Base-by-base conservation (phyloP, 2,888 invertebrate genomes). In the Drosophila anomalata region DNA sequence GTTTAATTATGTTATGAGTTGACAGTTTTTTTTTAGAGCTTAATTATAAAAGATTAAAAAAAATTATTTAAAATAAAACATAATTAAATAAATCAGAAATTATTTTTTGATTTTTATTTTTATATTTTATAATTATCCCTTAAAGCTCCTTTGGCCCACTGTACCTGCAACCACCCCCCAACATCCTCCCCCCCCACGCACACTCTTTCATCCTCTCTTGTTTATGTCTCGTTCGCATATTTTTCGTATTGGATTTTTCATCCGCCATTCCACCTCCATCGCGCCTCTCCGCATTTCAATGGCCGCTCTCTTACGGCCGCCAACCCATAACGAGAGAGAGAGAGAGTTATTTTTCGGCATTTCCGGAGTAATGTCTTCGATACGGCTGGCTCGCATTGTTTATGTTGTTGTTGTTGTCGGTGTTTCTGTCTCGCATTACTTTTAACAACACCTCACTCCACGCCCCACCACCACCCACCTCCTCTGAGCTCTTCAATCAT, bases 281-380 rank as follows among this genome's bases (percentile, higher is more conserved):
- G 42, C 11, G n/a, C 17, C 31, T 3, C 31, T 31, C 29, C 9
- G 11, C 20, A 9, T 26, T 3, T 17, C 17, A 11, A 11, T 42
- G 20, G 17, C 44, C 36, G 22, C 46, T 36, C 31, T 39, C 47
- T n/a, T 3, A 33, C 12, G 11, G 33, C 33, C 33, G 33, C 33
- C 4, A 33, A 1, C 36, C 36, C 9, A 29, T 3, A 29, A 29
- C 29, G 9, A 0, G 9, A 29, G 29, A 29, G 29, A 29, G 7
- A 20, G 44, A 44, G 44, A 20, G 71, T 60, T 54, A 78, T 73
- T 76, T 78, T 87, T 89, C 85, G 87, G 84, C 78, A 90, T 90
- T 89, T 89, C 89, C 89, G 90, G 87, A 90, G 88, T 76, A 84
- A 84, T 77, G 75, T 74, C 74, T 76, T 78, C 42, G 81, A 84